Base-by-base conservation (phyloP, 1,140 invertebrate species). In the Armadillidium nasatum region DNA sequence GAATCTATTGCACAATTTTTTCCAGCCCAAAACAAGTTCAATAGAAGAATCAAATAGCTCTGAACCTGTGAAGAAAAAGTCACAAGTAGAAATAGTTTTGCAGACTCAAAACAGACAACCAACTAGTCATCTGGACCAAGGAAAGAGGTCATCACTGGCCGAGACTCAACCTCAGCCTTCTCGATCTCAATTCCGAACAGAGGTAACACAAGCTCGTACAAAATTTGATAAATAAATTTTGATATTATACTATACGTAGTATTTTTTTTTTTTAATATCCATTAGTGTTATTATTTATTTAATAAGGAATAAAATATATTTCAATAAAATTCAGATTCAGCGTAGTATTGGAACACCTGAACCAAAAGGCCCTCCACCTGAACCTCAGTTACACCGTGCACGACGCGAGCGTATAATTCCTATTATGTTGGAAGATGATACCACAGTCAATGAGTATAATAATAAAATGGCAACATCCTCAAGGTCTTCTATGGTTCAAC, bases 361-460 rank as follows among this genome's bases (percentile, higher is more conserved):
- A 21, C 45, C 45, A 11, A 10, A 43, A 54, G 75, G 78, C 43
- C 11, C 50, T 60, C 50, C 19, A 15, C 50, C 50, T 19, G 80
- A 81, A 33, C 46, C 77, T 4, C 75, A 76, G 44, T 73, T 81
- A 15, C 80, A 77, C 45, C 72, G 83, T 81, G 83, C 77, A 23
- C 87, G 85, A 0, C 86, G 88, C 78, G 89, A 90, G 83, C 85
- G 88, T 50, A 89, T 90, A 76, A 90, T 90, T 81, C 89, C 89
- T n/a, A 90, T 90, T 80, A 87, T 87, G 77, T 83, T 89, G 78
- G 81, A 83, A 74, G 81, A 82, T 54, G 77, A 71, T 54, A 79
- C 77, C 46, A 45, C 73, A 11, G 77, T 74, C 44, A 77, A 60
- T 21, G 73, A 75, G 21, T 46, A 66, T 19, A 60, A 60, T 7